These are phyloP conservation scores for Pelodiscus sinensis DNA, from an alignment of 2,113 vertebrate species.

Conservation along the genomic window DNA sequence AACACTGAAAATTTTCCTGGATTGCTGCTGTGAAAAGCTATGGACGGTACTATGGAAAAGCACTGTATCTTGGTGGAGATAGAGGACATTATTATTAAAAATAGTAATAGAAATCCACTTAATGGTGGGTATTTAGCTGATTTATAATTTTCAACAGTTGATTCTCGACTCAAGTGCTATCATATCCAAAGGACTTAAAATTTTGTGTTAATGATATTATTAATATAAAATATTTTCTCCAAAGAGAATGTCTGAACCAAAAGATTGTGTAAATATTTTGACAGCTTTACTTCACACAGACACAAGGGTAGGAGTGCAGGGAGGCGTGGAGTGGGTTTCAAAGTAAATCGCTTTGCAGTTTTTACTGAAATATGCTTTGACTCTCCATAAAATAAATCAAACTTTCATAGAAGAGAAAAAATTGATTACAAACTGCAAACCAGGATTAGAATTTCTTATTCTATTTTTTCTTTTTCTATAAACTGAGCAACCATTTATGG, in stretches of 20 bases:
- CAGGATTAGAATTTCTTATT: conserved; percentile 25
- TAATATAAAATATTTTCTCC: conserved; percentile 15
- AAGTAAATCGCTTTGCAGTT: conserved; percentile 43
- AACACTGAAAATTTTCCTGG: not conserved
- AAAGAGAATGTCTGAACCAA: conserved; percentile 28
- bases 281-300: conserved; percentile 67
- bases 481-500: conserved; percentile 26
- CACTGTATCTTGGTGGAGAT: not conserved
- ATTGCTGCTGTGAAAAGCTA: not conserved
- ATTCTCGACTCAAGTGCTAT: conserved; percentile 13
- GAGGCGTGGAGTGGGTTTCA: conserved; percentile 26
- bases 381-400: conserved; percentile 40
- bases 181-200: conserved; percentile 42
- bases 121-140: not conserved
- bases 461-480: conserved; percentile 13
- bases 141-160: conserved; percentile 7
- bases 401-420: conserved; percentile 10
- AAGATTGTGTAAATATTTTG: conserved; percentile 67
- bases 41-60: not conserved
- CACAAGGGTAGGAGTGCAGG: conserved; percentile 6
- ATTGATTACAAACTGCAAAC: conserved; percentile 33
- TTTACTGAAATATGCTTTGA: conserved; percentile 42
- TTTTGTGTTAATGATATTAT: conserved; percentile 37
- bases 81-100: not conserved
- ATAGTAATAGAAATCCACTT: not conserved